phyloP scores from a whole-genome alignment of 1,140 invertebrate genomes.

The Drosophila albomicans region DNA sequence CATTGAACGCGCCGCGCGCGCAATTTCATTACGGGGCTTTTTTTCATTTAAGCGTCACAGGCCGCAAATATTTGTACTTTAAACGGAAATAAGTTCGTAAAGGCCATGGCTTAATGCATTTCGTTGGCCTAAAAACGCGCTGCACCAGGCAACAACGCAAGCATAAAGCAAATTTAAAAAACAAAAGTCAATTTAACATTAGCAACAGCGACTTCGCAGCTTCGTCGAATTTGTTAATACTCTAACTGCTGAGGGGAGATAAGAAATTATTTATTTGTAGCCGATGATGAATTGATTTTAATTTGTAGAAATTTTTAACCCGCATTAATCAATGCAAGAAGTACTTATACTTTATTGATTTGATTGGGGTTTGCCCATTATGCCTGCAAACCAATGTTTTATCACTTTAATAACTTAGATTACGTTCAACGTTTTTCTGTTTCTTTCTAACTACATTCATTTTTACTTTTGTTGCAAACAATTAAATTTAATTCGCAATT shows the following conservation, averaged over 20 bases:
- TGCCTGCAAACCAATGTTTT: too few relatives aligned
- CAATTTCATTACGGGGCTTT: slow-evolving; percentile 69
- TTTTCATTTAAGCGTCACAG: slow-evolving; percentile 56
- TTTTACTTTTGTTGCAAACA: too few relatives aligned
- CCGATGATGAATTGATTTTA: too few relatives aligned
- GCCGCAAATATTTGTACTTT: slow-evolving; percentile 77
- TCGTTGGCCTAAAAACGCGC: slow-evolving; percentile 58
- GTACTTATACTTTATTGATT: too few relatives aligned
- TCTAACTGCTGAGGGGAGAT: not conserved
- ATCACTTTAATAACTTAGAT: too few relatives aligned
- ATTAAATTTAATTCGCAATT: too few relatives aligned
- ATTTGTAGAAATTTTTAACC: too few relatives aligned
- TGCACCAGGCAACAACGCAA: slow-evolving; percentile 23
- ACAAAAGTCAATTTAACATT: slow-evolving; percentile 32
- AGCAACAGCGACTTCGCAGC: not conserved
- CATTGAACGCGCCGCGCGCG: slow-evolving; percentile 49
- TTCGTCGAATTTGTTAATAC: not conserved
- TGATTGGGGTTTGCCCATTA: too few relatives aligned
- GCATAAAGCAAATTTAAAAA: not conserved
- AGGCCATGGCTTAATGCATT: slow-evolving; percentile 45
- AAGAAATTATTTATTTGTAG: too few relatives aligned
- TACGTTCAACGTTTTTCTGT: too few relatives aligned
- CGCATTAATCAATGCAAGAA: too few relatives aligned
- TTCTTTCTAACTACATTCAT: too few relatives aligned
- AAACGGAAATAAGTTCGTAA: slow-evolving; percentile 64